Evolutionary conservation across 2,797 vertebrate genomes (phyloP).

Genomic region (Scolopax rusticola): DNA sequence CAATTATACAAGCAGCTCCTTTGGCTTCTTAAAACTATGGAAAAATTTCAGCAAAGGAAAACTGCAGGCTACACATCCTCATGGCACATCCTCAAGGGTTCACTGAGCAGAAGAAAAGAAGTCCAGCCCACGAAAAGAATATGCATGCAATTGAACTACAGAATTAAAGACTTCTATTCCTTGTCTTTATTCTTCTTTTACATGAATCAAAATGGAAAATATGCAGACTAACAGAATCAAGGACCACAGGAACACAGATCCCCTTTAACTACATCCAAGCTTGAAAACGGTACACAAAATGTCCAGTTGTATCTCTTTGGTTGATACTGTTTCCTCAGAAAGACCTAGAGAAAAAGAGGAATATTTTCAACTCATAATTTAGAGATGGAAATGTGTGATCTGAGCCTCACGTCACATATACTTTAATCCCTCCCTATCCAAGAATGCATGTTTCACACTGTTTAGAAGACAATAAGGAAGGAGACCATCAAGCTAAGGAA

Average conservation of each 20-base stretch:
- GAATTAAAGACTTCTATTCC: not conserved
- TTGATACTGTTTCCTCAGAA: not conserved
- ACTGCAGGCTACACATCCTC: not conserved
- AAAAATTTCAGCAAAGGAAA: not conserved
- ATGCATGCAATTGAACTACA: not conserved
- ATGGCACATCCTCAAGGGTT: not conserved
- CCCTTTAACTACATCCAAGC: not conserved
- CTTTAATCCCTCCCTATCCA: not conserved
- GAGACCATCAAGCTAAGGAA: not conserved
- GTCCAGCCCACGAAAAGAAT: not conserved
- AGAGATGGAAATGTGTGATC: not conserved
- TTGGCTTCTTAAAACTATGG: not conserved
- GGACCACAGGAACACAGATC: not conserved
- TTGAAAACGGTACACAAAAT: not conserved
- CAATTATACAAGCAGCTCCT: not conserved
- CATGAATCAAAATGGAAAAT: not conserved
- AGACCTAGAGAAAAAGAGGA: not conserved
- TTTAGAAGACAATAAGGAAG: not conserved
- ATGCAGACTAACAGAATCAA: not conserved
- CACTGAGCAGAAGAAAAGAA: not conserved
- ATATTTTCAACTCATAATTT: not conserved
- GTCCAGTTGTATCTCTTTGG: not conserved
- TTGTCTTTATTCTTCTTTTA: not conserved
- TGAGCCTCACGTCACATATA: not conserved
- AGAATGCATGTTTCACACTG: not conserved